A percentile compares a stretch with the other conserved stretches of the same genome.
phyloP scores from a whole-genome alignment of 2,113 vertebrate genomes.

The Poicephalus gulielmi region DNA sequence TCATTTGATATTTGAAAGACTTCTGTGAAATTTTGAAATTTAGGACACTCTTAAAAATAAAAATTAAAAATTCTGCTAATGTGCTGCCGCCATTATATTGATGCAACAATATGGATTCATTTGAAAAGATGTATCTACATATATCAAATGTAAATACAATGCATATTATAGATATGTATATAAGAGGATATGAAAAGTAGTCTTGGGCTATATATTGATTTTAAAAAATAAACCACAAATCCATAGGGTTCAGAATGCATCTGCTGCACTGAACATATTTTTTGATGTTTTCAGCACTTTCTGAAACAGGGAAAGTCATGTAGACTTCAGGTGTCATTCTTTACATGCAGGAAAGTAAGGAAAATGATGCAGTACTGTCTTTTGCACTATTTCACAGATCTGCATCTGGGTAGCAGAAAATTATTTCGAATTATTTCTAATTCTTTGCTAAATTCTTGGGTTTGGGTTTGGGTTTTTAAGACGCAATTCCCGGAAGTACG shows the following conservation, averaged over 20 bases:
- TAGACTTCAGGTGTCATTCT: neutral
- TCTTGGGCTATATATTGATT: neutral
- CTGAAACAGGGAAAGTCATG: neutral
- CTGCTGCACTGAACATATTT: neutral
- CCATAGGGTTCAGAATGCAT: neutral
- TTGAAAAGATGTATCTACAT: neutral
- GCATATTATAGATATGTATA: neutral
- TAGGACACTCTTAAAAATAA: neutral
- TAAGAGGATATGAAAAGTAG: neutral
- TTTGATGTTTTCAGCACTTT: neutral
- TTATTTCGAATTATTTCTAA: neutral
- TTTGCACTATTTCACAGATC: neutral
- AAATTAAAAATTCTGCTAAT: neutral
- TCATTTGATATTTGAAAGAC: neutral
- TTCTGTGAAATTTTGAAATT: neutral
- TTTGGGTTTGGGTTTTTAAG: accelerated
- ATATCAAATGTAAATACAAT: neutral
- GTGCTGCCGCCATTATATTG: accelerated
- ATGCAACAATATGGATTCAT: neutral
- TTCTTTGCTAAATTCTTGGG: neutral
- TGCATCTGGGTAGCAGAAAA: neutral
- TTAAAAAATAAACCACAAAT: neutral
- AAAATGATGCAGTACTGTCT: neutral
- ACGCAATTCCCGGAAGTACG: accelerated
- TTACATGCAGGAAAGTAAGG: neutral